These are phyloP conservation scores for Lycophotia porphyrea DNA, from an alignment of 2,888 invertebrate genomes.

Conservation along the genomic window DNA sequence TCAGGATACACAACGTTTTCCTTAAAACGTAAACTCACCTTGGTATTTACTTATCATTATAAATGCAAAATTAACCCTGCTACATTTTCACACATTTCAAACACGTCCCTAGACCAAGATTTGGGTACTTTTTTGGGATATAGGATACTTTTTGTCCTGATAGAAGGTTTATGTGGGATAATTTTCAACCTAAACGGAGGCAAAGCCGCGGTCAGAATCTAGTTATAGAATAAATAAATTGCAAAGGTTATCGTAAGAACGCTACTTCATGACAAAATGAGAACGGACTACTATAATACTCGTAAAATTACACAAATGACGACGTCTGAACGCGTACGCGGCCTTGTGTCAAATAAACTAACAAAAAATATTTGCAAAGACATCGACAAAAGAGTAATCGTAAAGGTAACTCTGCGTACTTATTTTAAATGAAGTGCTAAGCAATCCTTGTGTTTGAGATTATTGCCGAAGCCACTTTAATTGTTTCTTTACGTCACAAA, in stretches of 20 bases:
- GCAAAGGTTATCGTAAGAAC: constrained; percentile 21
- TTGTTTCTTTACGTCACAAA: constrained; percentile 30
- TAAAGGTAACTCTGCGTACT: not conserved
- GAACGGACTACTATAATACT: constrained; percentile 18
- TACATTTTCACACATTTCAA: not conserved
- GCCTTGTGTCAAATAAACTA: constrained; percentile 49
- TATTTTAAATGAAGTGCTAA: constrained; percentile 10
- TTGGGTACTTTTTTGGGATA: not conserved
- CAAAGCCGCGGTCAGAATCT: not conserved
- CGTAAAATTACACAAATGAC: constrained; percentile 28
- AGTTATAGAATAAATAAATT: not conserved
- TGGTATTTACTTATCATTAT: not conserved
- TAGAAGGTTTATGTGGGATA: not conserved
- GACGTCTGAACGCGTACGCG: constrained; percentile 25
- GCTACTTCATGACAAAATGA: constrained; percentile 37
- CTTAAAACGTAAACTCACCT: constrained; percentile 14
- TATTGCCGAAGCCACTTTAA: constrained; percentile 22
- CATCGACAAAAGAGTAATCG: constrained; percentile 6
- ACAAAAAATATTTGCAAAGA: constrained; percentile 29
- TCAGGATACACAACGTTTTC: constrained; percentile 16
- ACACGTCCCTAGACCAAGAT: not conserved
- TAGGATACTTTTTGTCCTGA: not conserved
- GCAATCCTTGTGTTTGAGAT: constrained; percentile 3
- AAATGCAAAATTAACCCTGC: not conserved
- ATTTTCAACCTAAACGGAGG: too few species aligned